These are phyloP conservation scores for Litoditis marina DNA, from an alignment of 2,888 invertebrate genomes.

Conservation along the genomic window DNA sequence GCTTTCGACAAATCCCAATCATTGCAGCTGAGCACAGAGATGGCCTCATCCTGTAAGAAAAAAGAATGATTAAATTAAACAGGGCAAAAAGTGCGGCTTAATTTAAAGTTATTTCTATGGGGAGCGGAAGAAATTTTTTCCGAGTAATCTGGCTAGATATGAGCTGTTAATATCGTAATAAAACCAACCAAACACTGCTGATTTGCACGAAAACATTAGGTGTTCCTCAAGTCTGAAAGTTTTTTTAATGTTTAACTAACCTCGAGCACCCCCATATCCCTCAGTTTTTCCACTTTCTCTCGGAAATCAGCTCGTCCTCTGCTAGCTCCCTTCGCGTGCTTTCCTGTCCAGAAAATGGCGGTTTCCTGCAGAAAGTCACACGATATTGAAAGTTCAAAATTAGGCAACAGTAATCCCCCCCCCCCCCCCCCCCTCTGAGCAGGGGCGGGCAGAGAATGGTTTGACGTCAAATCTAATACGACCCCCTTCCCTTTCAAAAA, in stretches of 20 bases:
- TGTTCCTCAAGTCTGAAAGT: too few relatives aligned
- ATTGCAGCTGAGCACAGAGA: conserved; percentile 47
- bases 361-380: conserved; percentile 68
- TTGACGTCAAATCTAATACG: too few relatives aligned
- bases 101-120: not conserved
- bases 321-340: conserved; percentile 82
- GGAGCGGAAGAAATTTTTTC: not conserved
- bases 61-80: not conserved
- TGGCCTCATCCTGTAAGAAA: conserved; percentile 46
- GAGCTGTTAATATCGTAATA: too few relatives aligned
- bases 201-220: too few relatives aligned
- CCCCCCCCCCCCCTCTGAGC: too few relatives aligned
- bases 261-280: conserved; percentile 90
- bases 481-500: too few relatives aligned
- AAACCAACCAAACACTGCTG: too few relatives aligned
- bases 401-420: too few relatives aligned
- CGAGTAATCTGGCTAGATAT: too few relatives aligned
- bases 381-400: not conserved
- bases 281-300: conserved; percentile 80
- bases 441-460: too few relatives aligned
- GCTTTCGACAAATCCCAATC: conserved; percentile 53
- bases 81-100: not conserved
- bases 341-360: conserved; percentile 91
- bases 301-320: conserved; percentile 75
- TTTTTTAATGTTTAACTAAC: too few relatives aligned